Evolutionary conservation across 2,888 invertebrate species (phyloP).

Genomic region (Drosophila longiperda): DNA sequence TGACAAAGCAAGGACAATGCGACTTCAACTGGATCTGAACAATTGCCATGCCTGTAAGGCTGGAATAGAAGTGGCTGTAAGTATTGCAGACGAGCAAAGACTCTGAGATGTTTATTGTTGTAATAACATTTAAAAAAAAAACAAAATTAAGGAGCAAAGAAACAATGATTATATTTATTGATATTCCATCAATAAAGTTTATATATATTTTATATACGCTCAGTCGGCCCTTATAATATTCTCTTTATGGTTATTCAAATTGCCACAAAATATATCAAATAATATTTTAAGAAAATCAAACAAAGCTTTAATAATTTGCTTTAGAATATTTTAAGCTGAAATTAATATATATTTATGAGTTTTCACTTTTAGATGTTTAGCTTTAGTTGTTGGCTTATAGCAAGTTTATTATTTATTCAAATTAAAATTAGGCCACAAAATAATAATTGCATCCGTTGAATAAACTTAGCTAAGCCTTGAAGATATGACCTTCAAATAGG

Average conservation of each 20-base stretch:
- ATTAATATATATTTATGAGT: not conserved
- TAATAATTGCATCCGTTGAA: not conserved
- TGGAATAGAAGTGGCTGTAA: not conserved
- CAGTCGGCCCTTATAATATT: no score
- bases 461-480: not conserved
- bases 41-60: not conserved
- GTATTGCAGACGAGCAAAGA: no score
- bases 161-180: not conserved
- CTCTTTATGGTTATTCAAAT: no score
- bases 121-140: not conserved
- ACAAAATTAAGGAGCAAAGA: accelerated
- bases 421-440: not conserved
- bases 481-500: not conserved
- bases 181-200: no score
- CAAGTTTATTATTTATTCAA: not conserved
- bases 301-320: no score
- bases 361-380: not conserved
- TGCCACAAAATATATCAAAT: no score
- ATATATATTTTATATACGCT: no score
- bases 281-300: no score
- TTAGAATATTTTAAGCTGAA: no score
- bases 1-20: not conserved
- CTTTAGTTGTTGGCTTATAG: not conserved
- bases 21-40: not conserved
- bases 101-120: not conserved